Conservation (phyloP, 1,140 invertebrate species). For the Bombyx mandarina region DNA sequence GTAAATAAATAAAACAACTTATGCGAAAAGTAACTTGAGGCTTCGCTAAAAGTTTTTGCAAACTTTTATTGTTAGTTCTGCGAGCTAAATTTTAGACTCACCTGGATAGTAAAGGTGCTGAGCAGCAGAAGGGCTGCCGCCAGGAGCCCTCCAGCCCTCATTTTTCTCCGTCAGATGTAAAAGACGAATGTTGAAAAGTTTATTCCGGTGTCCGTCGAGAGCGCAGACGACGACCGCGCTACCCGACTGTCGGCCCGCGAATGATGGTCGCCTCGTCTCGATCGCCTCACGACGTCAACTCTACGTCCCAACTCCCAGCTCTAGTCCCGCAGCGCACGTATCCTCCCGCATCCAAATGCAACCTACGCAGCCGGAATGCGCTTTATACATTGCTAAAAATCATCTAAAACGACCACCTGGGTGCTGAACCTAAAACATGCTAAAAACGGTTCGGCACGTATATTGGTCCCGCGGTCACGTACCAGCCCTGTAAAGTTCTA, state of each 20-base stretch:
- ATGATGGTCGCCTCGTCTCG: slow-evolving; percentile 22
- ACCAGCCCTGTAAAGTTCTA: slow-evolving; percentile 52
- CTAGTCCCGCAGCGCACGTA: slow-evolving; percentile 1
- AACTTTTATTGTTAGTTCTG: slow-evolving; percentile 16
- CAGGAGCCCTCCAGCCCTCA: slow-evolving; percentile 38
- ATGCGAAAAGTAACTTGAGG: background rate
- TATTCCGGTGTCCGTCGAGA: slow-evolving; percentile 29
- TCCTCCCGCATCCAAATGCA: slow-evolving; percentile 4
- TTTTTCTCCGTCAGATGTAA: slow-evolving; percentile 23
- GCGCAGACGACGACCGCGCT: slow-evolving; percentile 49
- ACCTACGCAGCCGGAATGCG: slow-evolving; percentile 32
- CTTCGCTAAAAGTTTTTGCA: slow-evolving; percentile 23
- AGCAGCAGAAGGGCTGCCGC: slow-evolving; percentile 36
- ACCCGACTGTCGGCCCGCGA: slow-evolving; percentile 52
- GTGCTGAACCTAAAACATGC: no score
- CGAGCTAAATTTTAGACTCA: slow-evolving; percentile 24
- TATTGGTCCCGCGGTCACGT: slow-evolving; percentile 4
- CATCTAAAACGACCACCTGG: background rate
- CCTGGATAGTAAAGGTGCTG: slow-evolving; percentile 28
- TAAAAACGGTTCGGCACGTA: background rate
- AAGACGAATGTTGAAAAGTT: slow-evolving; percentile 42
- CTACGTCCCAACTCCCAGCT: slow-evolving; percentile 28
- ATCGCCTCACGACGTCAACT: background rate
- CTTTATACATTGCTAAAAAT: slow-evolving; percentile 14
- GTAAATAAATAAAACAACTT: slow-evolving; percentile 2